Evolutionary conservation across 2,888 invertebrate species (phyloP).

Genomic region (Agrotis segetum): DNA sequence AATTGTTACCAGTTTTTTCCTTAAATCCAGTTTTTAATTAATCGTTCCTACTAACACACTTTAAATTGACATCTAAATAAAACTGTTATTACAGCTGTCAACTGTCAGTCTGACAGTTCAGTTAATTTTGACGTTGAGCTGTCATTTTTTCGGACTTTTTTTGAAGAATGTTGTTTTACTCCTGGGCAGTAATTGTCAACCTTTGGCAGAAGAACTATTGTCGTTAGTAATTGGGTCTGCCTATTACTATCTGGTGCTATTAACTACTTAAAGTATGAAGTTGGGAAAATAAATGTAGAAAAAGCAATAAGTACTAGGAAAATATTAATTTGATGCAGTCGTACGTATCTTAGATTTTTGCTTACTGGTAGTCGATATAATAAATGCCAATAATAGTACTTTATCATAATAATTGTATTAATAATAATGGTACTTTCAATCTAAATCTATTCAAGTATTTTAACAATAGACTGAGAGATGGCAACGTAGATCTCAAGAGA

Average conservation of each 20-base stretch:
- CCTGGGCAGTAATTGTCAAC: conserved; percentile 56
- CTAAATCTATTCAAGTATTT: background rate
- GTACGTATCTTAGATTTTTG: too few species aligned
- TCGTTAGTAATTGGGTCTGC: conserved; percentile 51
- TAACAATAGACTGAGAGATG: background rate
- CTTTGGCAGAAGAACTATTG: conserved; percentile 40
- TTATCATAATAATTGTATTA: too few species aligned
- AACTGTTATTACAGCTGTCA: conserved; percentile 27
- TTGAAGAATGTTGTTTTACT: conserved; percentile 14
- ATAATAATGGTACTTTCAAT: background rate
- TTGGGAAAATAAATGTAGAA: conserved; percentile 11
- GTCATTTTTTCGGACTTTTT: conserved; percentile 61
- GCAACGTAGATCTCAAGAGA: too few species aligned
- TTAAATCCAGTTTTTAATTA: conserved; percentile 4
- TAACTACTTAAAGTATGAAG: conserved; percentile 22
- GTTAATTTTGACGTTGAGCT: conserved; percentile 58
- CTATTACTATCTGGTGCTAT: conserved; percentile 40
- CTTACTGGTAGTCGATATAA: too few species aligned
- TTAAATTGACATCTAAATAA: conserved; percentile 21
- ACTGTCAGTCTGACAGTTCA: conserved; percentile 19
- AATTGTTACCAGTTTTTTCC: background rate
- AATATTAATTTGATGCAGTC: too few species aligned
- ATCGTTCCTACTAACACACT: conserved; percentile 19
- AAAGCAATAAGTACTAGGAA: too few species aligned
- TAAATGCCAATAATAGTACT: too few species aligned